Evolutionary conservation across 2,888 invertebrate species (phyloP), one percentile per base, ranked within the genome.

Genomic region (Lydus trimaculatus): DNA sequence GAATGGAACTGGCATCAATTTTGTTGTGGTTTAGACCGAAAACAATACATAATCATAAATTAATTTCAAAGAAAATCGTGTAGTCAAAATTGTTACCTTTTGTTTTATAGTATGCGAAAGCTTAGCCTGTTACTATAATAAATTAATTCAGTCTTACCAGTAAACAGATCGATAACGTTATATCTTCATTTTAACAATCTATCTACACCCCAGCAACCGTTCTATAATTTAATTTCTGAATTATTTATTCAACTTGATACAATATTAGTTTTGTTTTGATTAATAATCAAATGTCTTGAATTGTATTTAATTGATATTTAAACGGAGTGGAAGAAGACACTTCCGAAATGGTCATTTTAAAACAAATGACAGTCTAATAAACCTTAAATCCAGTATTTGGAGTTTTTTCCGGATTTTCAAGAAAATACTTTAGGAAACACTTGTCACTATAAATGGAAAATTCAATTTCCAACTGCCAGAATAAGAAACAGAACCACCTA

Each of bases 161-260:
- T 70, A 70, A 70, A 70, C 70, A 70, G 66, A 59, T 70, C 70
- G 64, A 70, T 70, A 70, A 61, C 36, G 52, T 63, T 43, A 66
- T 69, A 60, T 66, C 66, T 64, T 56, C 7, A 28, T 56, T 56
- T 56, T 28, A 56, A 52, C 23, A 23, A 52, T 6, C 52, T 11
- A 48, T 48, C 20, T 48, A 20, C 52, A 23, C 52, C 66, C 63
- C 48, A 61, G 36, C 61, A 66, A 52, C 64, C 36, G 48, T 66
- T 64, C 56, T 59, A 62, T 66, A 66, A 70, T 70, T 66, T 61
- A 70, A 64, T 66, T 64, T n/a, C 31, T 36, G 31, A 66, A 66
- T 59, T 59, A 62, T 31, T 23, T 33, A 33, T 59, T 63, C 60
- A 60, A 17, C 15, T 8, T n/a, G 56, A 56, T 28, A 48, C 5